phyloP scores from a whole-genome alignment of 2,113 vertebrate species.

The Pyrgilauda ruficollis region DNA sequence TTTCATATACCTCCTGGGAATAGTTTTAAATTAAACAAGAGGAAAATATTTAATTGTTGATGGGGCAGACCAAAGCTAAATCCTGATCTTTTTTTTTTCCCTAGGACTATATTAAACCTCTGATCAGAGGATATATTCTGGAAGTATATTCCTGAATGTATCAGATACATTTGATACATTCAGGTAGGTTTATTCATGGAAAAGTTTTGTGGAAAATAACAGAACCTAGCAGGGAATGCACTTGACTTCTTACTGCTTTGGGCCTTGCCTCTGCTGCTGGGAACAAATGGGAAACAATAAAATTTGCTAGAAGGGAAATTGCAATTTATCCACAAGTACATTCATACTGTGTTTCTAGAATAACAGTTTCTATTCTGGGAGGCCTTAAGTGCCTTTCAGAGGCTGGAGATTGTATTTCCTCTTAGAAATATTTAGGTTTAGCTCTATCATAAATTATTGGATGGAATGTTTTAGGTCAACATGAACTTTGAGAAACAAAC shows the following conservation, averaged over 20 bases:
- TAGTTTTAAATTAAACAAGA: neutral
- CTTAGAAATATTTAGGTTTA: conserved; percentile 57
- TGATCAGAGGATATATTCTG: neutral
- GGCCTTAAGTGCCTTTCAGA: conserved; percentile 36
- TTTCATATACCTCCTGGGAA: neutral
- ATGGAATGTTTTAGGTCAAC: conserved; percentile 67
- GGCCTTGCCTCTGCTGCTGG: neutral
- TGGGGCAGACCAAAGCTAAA: neutral
- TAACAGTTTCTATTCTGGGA: conserved; percentile 60
- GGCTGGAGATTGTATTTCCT: conserved; percentile 60
- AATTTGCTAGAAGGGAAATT: conserved; percentile 1
- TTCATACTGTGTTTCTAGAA: conserved; percentile 11
- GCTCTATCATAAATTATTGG: conserved; percentile 54
- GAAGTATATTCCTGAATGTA: neutral
- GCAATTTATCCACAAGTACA: neutral
- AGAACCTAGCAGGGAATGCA: neutral
- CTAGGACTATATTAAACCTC: neutral
- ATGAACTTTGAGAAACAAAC: conserved; percentile 53
- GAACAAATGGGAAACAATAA: conserved; percentile 50
- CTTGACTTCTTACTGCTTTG: neutral
- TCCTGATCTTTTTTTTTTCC: neutral
- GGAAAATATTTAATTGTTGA: neutral
- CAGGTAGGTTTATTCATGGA: neutral
- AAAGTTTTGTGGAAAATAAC: neutral
- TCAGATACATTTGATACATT: neutral